These are phyloP conservation scores for Bruchidius siliquastri DNA, from an alignment of 2,888 invertebrate species.

Conservation along the genomic window DNA sequence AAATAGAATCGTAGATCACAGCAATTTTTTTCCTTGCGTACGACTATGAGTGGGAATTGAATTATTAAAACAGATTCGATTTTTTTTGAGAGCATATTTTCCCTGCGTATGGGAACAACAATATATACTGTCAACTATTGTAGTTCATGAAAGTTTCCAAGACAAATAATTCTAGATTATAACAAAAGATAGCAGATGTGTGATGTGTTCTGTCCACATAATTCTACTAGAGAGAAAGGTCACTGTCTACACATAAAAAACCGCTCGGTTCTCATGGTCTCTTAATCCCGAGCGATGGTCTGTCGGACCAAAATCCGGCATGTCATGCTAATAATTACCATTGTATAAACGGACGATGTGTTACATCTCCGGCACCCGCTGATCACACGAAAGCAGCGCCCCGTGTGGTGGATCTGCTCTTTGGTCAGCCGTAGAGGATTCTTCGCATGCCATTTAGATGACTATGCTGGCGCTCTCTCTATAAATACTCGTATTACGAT, in stretches of 20 bases:
- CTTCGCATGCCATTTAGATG: neutral
- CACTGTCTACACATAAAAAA: neutral
- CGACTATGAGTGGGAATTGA: too few relatives aligned
- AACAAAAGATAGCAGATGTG: too few relatives aligned
- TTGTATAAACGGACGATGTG: constrained; percentile 35
- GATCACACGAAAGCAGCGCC: constrained; percentile 31
- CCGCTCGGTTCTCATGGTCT: neutral
- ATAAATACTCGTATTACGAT: too few relatives aligned
- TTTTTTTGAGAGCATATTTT: too few relatives aligned
- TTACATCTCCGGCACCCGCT: constrained; percentile 36
- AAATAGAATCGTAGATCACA: too few relatives aligned
- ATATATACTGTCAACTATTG: too few relatives aligned
- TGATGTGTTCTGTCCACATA: too few relatives aligned
- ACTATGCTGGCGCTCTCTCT: neutral
- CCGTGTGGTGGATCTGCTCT: neutral
- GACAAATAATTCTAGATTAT: too few relatives aligned
- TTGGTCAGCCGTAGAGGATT: neutral
- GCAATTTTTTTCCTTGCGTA: too few relatives aligned
- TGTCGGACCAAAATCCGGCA: constrained; percentile 15
- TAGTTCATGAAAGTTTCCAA: too few relatives aligned
- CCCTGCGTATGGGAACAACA: too few relatives aligned
- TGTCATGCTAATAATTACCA: constrained; percentile 40
- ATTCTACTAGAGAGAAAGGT: neutral
- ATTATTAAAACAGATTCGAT: too few relatives aligned
- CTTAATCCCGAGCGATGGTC: neutral